Evolutionary conservation across 30 jellyfish, hydroid and myxozoan genomes (phyloP).

Genomic region (Hydractinia echinata): DNA sequence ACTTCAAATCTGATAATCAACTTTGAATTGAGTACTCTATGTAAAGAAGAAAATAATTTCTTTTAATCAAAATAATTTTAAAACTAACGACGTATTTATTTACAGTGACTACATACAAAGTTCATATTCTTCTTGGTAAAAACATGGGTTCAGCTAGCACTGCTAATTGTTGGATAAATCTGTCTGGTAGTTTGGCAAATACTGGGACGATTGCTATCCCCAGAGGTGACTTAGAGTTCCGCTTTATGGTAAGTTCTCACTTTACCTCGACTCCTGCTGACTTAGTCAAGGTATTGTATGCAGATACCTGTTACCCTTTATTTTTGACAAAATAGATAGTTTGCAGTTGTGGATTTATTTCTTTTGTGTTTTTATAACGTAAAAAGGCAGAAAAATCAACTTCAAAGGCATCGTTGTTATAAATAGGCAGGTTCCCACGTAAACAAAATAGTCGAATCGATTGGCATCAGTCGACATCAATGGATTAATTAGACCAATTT

Average conservation of each 20-base stretch:
- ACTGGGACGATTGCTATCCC: conserved; percentile 62
- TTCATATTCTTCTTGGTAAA: conserved; percentile 53
- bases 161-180: conserved; percentile 74
- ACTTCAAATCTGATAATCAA: background rate
- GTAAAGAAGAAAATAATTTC: background rate
- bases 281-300: background rate
- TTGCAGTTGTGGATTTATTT: background rate
- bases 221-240: conserved; percentile 60
- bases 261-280: background rate
- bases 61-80: background rate
- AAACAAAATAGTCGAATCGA: too few species aligned
- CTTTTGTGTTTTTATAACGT: background rate
- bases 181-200: conserved; percentile 65
- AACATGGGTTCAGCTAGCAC: conserved; percentile 71
- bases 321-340: background rate
- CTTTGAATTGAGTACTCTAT: background rate
- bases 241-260: conserved; percentile 47
- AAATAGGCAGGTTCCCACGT: too few species aligned
- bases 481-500: too few species aligned
- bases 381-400: too few species aligned
- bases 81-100: background rate
- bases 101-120: conserved; percentile 66
- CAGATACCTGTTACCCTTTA: background rate
- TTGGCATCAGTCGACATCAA: too few species aligned
- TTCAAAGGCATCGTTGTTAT: too few species aligned